Conservation (phyloP, 2,113 vertebrate species). For the Melanocharis versteri region DNA sequence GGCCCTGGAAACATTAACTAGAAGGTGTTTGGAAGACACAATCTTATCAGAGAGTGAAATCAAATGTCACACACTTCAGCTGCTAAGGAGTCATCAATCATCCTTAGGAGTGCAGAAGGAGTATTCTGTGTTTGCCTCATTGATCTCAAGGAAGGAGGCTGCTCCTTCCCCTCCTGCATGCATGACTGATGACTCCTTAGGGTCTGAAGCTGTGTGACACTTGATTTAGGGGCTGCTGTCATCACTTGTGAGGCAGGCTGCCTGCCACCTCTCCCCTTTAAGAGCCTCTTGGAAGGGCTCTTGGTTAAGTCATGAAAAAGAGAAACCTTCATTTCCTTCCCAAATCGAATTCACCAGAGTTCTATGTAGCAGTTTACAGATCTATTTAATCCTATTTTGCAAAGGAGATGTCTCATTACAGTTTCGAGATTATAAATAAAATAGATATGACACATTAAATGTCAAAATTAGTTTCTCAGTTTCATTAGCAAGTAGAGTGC, state of each 20-base stretch:
- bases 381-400: not conserved
- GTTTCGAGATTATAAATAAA: not conserved
- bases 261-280: not conserved
- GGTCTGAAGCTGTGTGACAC: not conserved
- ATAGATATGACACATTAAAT: not conserved
- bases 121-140: conserved; percentile 21
- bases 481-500: not conserved
- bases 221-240: conserved; percentile 38
- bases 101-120: not conserved
- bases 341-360: not conserved
- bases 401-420: not conserved
- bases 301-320: not conserved
- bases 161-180: not conserved
- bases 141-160: conserved; percentile 37
- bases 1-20: conserved; percentile 38
- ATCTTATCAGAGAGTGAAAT: conserved; percentile 59
- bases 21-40: conserved; percentile 44
- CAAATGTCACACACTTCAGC: conserved; percentile 54
- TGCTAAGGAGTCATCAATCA: conserved; percentile 57
- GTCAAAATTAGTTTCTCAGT: not conserved
- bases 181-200: conserved; percentile 41
- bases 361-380: not conserved
- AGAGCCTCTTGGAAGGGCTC: not conserved
- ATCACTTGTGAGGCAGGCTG: not conserved
- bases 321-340: not conserved